Conservation (phyloP, 2,888 invertebrate species). For the Amiota mariae region DNA sequence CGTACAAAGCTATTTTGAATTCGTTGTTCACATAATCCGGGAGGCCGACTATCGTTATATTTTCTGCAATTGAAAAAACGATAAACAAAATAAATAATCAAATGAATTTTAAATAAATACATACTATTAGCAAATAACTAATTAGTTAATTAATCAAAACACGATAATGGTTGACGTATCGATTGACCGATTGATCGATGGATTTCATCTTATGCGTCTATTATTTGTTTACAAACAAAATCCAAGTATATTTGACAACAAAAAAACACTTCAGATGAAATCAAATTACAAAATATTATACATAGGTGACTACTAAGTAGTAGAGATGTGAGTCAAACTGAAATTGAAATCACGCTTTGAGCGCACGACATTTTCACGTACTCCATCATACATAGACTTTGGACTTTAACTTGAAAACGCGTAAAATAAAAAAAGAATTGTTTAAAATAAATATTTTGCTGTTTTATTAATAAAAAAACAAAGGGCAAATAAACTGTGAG, state of each 20-base stretch:
- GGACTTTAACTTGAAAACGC: constrained; percentile 33
- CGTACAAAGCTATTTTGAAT: constrained; percentile 75
- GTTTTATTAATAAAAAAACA: no score
- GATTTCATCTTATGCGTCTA: neutral
- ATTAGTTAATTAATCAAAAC: constrained; percentile 8
- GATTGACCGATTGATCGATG: no score
- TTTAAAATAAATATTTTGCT: no score
- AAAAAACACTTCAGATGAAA: neutral
- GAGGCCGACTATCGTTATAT: constrained; percentile 74
- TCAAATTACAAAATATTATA: neutral
- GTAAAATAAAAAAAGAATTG: neutral
- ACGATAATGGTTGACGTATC: neutral
- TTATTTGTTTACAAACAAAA: neutral
- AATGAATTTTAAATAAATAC: constrained; percentile 17
- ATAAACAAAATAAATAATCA: constrained; percentile 31
- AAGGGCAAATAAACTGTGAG: no score
- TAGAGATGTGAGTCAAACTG: neutral
- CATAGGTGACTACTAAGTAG: no score
- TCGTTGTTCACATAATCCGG: constrained; percentile 71
- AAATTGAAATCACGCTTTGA: constrained; percentile 12
- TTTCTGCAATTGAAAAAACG: constrained; percentile 64
- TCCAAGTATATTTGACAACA: constrained; percentile 9
- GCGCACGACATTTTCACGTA: neutral
- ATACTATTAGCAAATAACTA: constrained; percentile 8
- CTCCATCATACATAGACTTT: neutral